A percentile compares a stretch with the other conserved stretches of the same genome.
Conservation (phyloP, 64 coral and sea anemone genomes). For the Stylophora pistillata region DNA sequence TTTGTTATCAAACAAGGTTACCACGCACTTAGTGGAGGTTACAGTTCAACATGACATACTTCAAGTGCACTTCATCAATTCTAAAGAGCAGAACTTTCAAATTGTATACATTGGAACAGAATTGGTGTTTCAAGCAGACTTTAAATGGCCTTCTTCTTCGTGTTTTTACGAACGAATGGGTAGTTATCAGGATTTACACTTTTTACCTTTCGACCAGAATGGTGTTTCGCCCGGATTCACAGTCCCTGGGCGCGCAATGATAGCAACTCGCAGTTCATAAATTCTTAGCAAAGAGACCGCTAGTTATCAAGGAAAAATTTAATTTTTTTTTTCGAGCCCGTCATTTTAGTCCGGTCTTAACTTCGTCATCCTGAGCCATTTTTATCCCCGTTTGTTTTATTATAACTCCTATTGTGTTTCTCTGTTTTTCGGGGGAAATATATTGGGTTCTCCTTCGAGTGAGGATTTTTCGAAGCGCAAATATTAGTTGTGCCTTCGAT, state of each 20-base stretch:
- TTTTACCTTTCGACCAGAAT: background rate
- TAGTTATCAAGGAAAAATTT: no score
- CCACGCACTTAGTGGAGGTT: background rate
- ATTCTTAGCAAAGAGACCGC: no score
- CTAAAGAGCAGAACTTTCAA: background rate
- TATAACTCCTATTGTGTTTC: no score
- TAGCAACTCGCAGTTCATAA: conserved; percentile 9
- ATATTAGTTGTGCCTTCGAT: no score
- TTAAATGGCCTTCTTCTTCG: background rate
- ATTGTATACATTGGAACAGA: background rate
- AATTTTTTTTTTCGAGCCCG: no score
- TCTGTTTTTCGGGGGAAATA: no score
- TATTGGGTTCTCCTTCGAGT: no score
- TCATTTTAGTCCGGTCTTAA: no score
- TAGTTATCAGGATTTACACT: conserved; percentile 1
- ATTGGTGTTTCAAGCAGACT: conserved; percentile 16
- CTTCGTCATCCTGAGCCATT: no score
- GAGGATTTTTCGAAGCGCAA: no score
- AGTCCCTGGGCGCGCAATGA: background rate
- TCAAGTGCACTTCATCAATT: background rate
- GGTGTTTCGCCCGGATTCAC: conserved; percentile 40
- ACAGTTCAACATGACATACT: background rate
- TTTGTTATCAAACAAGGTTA: background rate
- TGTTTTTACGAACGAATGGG: background rate
- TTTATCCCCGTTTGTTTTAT: no score